Evolutionary conservation across 2,113 vertebrate genomes (phyloP).

Genomic region (Hylia prasina): DNA sequence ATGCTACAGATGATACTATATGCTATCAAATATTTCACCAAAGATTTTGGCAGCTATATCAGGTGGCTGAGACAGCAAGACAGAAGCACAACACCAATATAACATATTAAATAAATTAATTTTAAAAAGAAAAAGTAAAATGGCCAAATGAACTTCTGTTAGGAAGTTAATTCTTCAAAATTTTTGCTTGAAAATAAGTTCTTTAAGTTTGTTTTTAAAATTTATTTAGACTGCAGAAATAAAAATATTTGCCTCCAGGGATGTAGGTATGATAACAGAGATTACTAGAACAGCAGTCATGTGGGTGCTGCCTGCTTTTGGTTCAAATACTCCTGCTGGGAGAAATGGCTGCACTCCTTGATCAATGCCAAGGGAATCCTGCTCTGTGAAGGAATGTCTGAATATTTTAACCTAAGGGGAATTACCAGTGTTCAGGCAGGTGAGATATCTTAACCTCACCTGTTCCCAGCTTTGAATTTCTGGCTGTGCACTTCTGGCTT

Average conservation of each 20-base stretch:
- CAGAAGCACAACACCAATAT: not conserved
- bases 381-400: accelerated
- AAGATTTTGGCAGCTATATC: not conserved
- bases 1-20: not conserved
- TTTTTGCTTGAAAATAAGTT: not conserved
- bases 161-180: not conserved
- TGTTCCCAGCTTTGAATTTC: not conserved
- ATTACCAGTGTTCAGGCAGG: not conserved
- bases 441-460: not conserved
- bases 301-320: not conserved
- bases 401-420: not conserved
- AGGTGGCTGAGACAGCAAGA: not conserved
- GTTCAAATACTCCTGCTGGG: not conserved
- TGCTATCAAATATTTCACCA: not conserved
- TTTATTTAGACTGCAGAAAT: not conserved
- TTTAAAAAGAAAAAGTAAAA: not conserved
- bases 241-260: not conserved
- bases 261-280: not conserved
- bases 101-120: not conserved
- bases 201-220: not conserved
- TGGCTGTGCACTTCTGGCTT: not conserved
- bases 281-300: not conserved
- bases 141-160: not conserved
- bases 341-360: not conserved
- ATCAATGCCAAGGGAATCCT: not conserved